These are phyloP conservation scores for Calameuta filiformis DNA, from an alignment of 2,888 invertebrate genomes.

Conservation along the genomic window DNA sequence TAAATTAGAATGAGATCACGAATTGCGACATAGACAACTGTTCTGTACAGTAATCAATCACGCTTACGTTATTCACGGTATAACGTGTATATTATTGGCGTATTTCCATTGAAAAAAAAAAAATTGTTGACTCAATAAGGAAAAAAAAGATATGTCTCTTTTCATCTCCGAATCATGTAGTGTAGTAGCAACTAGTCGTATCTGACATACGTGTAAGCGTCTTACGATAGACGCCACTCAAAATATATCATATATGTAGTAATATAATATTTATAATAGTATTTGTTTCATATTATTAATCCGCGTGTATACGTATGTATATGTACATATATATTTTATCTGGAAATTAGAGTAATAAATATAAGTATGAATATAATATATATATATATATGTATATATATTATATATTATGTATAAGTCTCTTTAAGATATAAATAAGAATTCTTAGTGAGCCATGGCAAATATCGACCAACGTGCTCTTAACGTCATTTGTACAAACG, in stretches of 20 bases:
- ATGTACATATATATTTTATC: constrained; percentile 33
- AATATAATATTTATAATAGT: not conserved
- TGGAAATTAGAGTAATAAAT: constrained; percentile 46
- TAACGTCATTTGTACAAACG: constrained; percentile 34
- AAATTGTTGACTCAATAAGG: not conserved
- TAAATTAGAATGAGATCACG: constrained; percentile 18
- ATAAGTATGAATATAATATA: constrained; percentile 36
- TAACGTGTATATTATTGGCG: not conserved
- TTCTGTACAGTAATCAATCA: not conserved
- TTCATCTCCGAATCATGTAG: not conserved
- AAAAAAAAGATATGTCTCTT: constrained; percentile 7
- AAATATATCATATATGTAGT: constrained; percentile 8
- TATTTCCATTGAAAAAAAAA: not conserved
- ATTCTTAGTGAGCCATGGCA: constrained; percentile 31
- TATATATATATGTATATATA: constrained; percentile 28
- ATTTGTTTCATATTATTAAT: not conserved
- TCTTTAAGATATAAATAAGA: constrained; percentile 39
- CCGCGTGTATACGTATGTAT: constrained; percentile 26
- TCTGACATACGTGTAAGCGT: not conserved
- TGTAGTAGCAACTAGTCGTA: not conserved
- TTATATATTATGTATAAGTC: constrained; percentile 34
- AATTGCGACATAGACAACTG: not conserved
- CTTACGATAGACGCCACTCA: not conserved
- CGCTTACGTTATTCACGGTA: not conserved
- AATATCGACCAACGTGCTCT: constrained; percentile 23